Base-by-base conservation (phyloP, 2,888 invertebrate species). In the Parnassius mnemosyne region DNA sequence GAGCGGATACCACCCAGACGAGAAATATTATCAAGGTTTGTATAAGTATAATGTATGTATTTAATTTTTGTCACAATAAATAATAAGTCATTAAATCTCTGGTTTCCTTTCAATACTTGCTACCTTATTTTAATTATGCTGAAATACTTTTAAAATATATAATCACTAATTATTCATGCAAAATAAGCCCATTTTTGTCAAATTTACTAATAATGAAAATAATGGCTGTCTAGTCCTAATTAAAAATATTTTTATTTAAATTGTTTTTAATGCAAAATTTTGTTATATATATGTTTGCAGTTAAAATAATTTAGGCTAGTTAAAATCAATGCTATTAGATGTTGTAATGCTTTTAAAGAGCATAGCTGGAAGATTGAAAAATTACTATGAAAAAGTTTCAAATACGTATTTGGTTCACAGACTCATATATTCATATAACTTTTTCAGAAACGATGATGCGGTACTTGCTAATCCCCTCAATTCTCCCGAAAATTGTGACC, bases 381-480 rank as follows among this genome's bases (percentile, higher is more conserved):
- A 7, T 34, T 7, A 34, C 34, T 0, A 5, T 34, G 34, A 34
- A 7, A 34, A 7, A 34, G 34, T 7, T 34, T 34, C 34, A 34
- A 34, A 34, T 34, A 34, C 34, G 7, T 34, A 34, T 34, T 34
- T 34, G 5, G 34, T 34, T 20, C 20, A 20, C 20, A 20, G 20
- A 20, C 20, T 20, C 20, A 20, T 20, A 20, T 20, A 2, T 20
- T 20, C 20, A 20, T 20, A 20, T 20, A 46, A 58, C 5, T 12
- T 61, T 83, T 84, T 65, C 85, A 90, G 90, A 75, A 80, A 78
- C 67, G 80, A 81, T 66, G 81, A 83, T 47, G 71, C 75, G 10
- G 65, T 73, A 50, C 68, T 82, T 52, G 77, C 75, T 55, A 85
- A 78, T 69, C 83, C 85, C 60, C 74, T 82, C 0, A 72, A 81